Evolutionary conservation across 2,888 invertebrate species (phyloP), one percentile per base, ranked within the genome.

Genomic region (Oscheius sp.): DNA sequence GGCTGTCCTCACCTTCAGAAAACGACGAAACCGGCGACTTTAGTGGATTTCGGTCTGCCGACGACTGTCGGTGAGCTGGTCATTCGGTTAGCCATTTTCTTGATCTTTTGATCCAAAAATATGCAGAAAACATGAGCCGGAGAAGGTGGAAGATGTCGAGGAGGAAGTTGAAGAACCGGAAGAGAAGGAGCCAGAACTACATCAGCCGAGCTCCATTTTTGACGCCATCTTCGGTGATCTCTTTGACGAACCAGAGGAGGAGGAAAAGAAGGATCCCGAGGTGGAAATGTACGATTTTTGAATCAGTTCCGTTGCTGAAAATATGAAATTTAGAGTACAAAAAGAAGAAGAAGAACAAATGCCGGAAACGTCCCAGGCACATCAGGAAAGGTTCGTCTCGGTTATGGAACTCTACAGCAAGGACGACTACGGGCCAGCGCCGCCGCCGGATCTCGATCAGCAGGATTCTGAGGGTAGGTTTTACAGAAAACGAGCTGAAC

Each of bases 351-450:
- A 7, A 42, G 21, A 21, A 21, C 21, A 21, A 21, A 21, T 21
- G 21, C 42, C 42, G 7, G 42, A 42, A 42, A 5, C 42, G 42
- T 42, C 42, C 42, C 42, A 21, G 21, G 21, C 29, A 50, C 11
- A 53, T n/a, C 53, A 35, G 21, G 32, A 68, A 37, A 53, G 55
- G 35, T 29, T 68, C 21, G 1, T 68, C 7, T 33, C 68, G 2
- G 68, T 68, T 13, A 51, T 68, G 37, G 68, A 68, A 21, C 53
- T 68, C 21, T 68, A 33, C 53, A 59, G 58, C 51, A 77, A 78
- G 10, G 79, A 79, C 32, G 79, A 80, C 55, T 86, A 81, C 73
- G 86, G 86, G 7, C 86, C 86, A 11, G 70, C 74, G n/a, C 72
- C 78, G 29, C 85, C 84, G 1, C 75, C 78, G 10, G 47, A 55